Conservation (phyloP, 1,140 invertebrate genomes). For the Nephotettix cincticeps region DNA sequence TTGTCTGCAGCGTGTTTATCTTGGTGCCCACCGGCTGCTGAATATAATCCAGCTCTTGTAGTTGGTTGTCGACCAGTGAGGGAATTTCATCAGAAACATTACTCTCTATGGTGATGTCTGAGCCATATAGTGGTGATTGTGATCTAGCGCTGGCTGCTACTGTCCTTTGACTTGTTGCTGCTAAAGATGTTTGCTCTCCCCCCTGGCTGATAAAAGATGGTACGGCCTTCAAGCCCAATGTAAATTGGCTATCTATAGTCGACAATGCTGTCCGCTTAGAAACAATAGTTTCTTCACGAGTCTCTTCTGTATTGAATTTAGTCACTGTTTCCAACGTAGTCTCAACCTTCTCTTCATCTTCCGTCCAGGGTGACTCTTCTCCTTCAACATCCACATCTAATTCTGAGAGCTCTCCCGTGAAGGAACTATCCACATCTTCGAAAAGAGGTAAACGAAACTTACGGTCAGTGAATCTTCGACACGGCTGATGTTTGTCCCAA, state of each 20-base stretch:
- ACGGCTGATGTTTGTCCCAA: constrained; percentile 10
- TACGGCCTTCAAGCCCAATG: not conserved
- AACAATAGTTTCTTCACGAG: not conserved
- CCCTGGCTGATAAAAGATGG: not conserved
- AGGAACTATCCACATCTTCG: not conserved
- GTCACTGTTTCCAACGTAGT: constrained; percentile 12
- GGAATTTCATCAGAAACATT: not conserved
- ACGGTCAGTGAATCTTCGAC: constrained; percentile 15
- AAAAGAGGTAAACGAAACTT: not conserved
- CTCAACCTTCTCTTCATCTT: not conserved
- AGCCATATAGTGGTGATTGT: not conserved
- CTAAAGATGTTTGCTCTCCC: too few species aligned
- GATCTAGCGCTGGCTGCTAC: not conserved
- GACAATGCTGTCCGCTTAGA: not conserved
- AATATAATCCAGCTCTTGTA: constrained; percentile 6
- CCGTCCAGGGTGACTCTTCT: not conserved
- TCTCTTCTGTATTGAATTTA: not conserved
- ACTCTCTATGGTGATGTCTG: not conserved
- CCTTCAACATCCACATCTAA: not conserved
- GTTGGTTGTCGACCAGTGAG: not conserved
- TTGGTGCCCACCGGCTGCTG: not conserved
- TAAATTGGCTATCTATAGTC: not conserved
- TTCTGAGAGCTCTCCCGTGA: not conserved
- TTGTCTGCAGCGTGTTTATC: not conserved
- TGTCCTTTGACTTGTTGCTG: too few species aligned